A percentile compares a stretch with the other conserved stretches of the same genome.
Conservation (phyloP, 2,113 vertebrate genomes). For the Scophthalmus maximus region DNA sequence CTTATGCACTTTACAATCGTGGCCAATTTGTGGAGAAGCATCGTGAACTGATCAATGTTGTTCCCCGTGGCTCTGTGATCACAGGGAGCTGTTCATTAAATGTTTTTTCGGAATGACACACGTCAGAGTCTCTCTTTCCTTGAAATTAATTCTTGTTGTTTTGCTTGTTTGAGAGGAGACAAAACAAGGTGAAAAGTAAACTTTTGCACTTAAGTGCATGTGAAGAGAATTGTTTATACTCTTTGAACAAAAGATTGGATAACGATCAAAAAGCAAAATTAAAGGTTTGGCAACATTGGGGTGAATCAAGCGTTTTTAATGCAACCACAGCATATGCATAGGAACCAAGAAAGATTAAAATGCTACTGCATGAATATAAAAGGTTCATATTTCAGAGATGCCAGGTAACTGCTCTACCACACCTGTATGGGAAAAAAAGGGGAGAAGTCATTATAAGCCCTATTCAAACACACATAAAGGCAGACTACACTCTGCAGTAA, state of each 20-base stretch:
- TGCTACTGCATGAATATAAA: too few species aligned
- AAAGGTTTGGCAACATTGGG: too few species aligned
- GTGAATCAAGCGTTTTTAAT: too few species aligned
- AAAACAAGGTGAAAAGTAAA: too few species aligned
- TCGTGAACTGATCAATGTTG: conserved; percentile 5
- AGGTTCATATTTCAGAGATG: too few species aligned
- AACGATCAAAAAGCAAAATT: too few species aligned
- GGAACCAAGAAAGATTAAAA: too few species aligned
- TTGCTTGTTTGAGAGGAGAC: background rate
- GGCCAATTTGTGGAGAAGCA: background rate
- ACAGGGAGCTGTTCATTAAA: conserved; percentile 59
- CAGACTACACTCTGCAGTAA: background rate
- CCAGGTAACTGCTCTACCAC: too few species aligned
- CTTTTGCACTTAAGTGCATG: too few species aligned
- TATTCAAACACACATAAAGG: conserved; percentile 6
- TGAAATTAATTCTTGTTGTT: background rate
- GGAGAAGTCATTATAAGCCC: background rate
- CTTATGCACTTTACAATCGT: conserved; percentile 54
- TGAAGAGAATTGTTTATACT: too few species aligned
- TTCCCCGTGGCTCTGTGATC: conserved; percentile 22
- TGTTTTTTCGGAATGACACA: conserved; percentile 9
- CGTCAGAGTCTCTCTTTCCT: background rate
- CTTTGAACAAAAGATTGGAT: too few species aligned
- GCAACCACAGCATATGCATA: too few species aligned
- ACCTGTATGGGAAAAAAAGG: background rate